Percentiles rank a stretch among this genome's conserved stretches.
These are phyloP conservation scores for Nothobranchius kuhntae DNA, from an alignment of 2,113 vertebrate species.

Conservation along the genomic window DNA sequence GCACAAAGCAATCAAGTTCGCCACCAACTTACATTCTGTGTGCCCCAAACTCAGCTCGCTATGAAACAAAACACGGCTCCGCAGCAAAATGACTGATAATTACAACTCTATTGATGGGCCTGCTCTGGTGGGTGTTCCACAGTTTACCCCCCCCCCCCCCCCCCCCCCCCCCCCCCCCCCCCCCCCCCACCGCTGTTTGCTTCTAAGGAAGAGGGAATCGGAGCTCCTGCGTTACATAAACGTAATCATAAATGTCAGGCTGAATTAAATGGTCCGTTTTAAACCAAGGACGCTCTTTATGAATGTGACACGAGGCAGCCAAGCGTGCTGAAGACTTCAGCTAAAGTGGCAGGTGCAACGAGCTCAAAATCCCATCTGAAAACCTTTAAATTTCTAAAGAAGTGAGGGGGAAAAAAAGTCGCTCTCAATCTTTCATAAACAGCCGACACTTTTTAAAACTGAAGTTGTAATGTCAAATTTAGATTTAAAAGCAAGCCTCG, in stretches of 20 bases:
- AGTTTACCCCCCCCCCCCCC: background rate
- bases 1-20: constrained; percentile 3
- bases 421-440: background rate
- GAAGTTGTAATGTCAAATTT: background rate
- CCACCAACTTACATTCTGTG: constrained; percentile 7
- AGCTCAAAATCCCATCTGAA: background rate
- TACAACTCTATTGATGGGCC: constrained; percentile 15
- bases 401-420: no score
- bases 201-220: background rate
- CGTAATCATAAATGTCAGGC: background rate
- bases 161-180: background rate
- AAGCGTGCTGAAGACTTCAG: background rate
- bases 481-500: no score
- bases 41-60: constrained; percentile 10
- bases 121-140: background rate
- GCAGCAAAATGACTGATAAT: constrained; percentile 5
- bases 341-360: background rate
- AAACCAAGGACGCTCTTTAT: background rate
- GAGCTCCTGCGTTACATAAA: background rate
- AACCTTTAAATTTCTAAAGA: background rate
- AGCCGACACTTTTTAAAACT: background rate
- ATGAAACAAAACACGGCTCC: constrained; percentile 21
- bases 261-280: background rate
- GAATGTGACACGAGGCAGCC: background rate
- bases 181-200: background rate